phyloP scores from a whole-genome alignment of 2,113 vertebrate species.

The Tachuris rubrigastra region DNA sequence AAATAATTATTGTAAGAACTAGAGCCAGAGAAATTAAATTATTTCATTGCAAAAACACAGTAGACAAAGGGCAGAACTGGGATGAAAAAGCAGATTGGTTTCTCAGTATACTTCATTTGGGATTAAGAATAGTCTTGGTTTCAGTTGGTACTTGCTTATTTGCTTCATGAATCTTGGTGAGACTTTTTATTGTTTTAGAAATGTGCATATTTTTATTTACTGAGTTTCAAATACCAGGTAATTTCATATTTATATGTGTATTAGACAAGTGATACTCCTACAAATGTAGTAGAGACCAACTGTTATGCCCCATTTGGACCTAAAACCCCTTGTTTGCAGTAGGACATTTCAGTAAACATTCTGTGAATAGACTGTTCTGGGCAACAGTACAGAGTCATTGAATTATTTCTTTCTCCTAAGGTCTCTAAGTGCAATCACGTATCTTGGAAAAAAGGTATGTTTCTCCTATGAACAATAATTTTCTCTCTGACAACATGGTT shows the following conservation, averaged over 20 bases:
- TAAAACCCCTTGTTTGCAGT: background rate
- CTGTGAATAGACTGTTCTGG: background rate
- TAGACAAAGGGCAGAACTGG: background rate
- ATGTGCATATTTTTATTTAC: background rate
- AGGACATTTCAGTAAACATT: background rate
- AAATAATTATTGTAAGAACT: background rate
- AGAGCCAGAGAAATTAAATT: background rate
- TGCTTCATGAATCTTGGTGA: background rate
- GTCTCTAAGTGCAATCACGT: background rate
- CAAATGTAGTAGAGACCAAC: background rate
- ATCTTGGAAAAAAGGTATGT: background rate
- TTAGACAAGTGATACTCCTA: background rate
- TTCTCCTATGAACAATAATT: background rate
- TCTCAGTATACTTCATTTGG: background rate
- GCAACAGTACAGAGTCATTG: background rate
- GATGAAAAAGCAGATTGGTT: background rate
- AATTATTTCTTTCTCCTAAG: background rate
- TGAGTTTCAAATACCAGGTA: background rate
- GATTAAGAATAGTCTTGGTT: background rate
- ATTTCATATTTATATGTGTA: background rate
- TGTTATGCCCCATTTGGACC: background rate
- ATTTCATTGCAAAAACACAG: background rate
- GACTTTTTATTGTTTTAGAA: background rate
- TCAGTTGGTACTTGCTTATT: background rate
- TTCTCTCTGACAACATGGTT: background rate